Conservation (phyloP, 2,797 vertebrate species). For the Catostomus latipinnis region DNA sequence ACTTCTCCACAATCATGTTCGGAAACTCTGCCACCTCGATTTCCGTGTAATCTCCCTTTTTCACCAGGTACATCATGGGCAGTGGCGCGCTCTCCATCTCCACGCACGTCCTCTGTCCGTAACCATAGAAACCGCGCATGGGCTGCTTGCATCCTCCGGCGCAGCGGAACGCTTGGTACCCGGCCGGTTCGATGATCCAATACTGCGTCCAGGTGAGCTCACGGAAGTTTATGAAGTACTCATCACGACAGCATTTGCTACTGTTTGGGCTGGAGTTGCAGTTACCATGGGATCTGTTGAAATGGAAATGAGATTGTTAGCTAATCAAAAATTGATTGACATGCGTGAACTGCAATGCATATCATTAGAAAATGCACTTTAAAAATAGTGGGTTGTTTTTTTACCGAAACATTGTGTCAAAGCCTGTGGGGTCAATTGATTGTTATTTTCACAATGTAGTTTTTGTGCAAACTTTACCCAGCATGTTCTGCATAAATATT, state of each 20-base stretch:
- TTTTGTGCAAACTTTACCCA: too few relatives aligned
- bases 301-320: neutral
- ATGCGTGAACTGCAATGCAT: neutral
- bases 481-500: too few relatives aligned
- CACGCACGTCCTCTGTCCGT: constrained; percentile 70
- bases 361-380: neutral
- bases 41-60: constrained; percentile 78
- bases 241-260: constrained; percentile 73
- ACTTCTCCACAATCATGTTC: constrained; percentile 80
- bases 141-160: constrained; percentile 63
- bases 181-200: constrained; percentile 77
- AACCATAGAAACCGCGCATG: constrained; percentile 59
- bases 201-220: constrained; percentile 75
- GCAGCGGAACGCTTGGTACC: constrained; percentile 75
- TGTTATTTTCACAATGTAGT: too few relatives aligned
- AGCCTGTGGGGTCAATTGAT: too few relatives aligned
- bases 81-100: constrained; percentile 71
- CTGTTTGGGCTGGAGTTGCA: constrained; percentile 64
- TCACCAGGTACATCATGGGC: constrained; percentile 80
- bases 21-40: constrained; percentile 81
- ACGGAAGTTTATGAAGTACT: constrained; percentile 75
- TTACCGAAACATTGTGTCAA: too few relatives aligned
- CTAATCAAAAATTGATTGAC: neutral
- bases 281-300: constrained; percentile 73
- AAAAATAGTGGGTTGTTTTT: too few relatives aligned